These are phyloP conservation scores for Speoplatyrhinus poulsoni DNA, from an alignment of 2,113 vertebrate genomes.

Conservation along the genomic window DNA sequence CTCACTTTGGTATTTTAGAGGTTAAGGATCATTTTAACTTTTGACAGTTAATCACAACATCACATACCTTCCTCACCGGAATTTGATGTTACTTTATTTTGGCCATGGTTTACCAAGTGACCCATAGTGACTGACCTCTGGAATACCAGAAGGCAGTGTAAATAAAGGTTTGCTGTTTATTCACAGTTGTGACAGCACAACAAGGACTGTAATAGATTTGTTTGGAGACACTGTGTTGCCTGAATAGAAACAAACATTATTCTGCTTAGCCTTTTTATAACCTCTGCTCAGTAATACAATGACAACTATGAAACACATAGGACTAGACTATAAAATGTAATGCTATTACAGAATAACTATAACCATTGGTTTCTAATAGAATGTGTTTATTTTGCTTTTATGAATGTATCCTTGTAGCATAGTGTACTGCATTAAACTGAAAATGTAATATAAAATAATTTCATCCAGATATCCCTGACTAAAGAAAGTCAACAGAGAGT, in stretches of 20 bases:
- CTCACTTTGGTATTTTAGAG: conserved; percentile 13
- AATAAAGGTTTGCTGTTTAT: conserved; percentile 68
- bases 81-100: conserved; percentile 51
- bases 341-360: no score
- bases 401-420: no score
- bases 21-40: conserved; percentile 56
- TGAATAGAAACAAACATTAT: conserved; percentile 36
- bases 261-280: conserved; percentile 24
- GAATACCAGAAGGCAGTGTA: conserved; percentile 71
- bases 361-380: no score
- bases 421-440: neutral
- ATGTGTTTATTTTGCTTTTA: no score
- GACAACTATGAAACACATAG: conserved; percentile 1
- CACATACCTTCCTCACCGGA: conserved; percentile 41
- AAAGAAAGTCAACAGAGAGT: no score
- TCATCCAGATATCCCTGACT: neutral
- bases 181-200: conserved; percentile 45
- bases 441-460: conserved; percentile 25
- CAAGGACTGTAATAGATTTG: conserved; percentile 53
- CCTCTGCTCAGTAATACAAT: conserved; percentile 6
- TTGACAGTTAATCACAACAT: conserved; percentile 54
- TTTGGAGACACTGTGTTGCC: neutral
- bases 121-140: conserved; percentile 49
- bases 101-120: conserved; percentile 55
- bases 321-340: neutral